These are phyloP conservation scores for Spheniscus humboldti DNA, from an alignment of 2,797 vertebrate species.

Conservation along the genomic window DNA sequence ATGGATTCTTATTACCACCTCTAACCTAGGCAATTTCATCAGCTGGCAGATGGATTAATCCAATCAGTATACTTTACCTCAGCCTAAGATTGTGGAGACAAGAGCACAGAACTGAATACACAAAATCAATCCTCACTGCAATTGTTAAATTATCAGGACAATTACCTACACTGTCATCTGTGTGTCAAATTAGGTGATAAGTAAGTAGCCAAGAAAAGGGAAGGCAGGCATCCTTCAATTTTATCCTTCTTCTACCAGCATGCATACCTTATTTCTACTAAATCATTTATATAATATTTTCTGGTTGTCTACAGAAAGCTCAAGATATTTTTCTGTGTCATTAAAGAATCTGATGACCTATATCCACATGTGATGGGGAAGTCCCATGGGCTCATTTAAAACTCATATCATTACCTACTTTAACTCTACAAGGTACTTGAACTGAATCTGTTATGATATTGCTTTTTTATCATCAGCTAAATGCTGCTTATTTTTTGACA, in stretches of 20 bases:
- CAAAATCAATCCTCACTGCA: constrained; percentile 21
- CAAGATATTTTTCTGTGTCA: background rate
- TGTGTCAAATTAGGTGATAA: background rate
- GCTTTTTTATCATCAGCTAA: background rate
- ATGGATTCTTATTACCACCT: background rate
- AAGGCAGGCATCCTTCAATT: background rate
- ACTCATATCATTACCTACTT: background rate
- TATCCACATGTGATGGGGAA: background rate
- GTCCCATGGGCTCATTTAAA: background rate
- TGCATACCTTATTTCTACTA: constrained; percentile 1
- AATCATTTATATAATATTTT: background rate
- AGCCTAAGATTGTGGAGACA: background rate
- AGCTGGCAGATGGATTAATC: background rate
- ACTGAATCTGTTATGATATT: background rate
- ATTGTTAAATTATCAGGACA: constrained; percentile 14
- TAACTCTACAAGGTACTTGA: background rate
- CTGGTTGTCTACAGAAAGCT: background rate
- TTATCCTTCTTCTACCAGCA: background rate
- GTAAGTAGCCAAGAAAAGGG: constrained; percentile 1
- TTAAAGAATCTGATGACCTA: background rate
- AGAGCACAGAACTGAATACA: background rate
- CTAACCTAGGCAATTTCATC: background rate
- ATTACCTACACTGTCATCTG: background rate
- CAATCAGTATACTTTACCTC: background rate
- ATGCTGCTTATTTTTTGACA: background rate